A percentile compares a stretch with the other conserved stretches of the same genome.
Conservation (phyloP, 2,797 vertebrate genomes). For the Mus spretus region DNA sequence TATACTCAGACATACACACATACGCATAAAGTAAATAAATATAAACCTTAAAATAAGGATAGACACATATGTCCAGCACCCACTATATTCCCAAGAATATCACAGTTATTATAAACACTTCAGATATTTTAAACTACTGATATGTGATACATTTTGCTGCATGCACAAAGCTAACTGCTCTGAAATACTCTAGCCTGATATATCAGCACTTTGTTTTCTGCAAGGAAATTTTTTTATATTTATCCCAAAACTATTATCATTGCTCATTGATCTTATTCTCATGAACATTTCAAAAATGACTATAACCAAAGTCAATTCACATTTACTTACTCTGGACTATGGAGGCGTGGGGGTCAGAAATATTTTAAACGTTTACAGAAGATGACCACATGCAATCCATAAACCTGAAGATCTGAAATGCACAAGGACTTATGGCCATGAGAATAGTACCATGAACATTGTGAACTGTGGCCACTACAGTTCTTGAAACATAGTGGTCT, state of each 20-base stretch:
- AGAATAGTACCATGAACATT: fast-evolving
- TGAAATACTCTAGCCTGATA: not conserved
- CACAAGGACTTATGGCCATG: not conserved
- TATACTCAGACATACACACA: not conserved
- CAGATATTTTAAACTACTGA: not conserved
- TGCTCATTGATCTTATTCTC: not conserved
- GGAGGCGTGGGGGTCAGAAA: not conserved
- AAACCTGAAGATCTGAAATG: not conserved
- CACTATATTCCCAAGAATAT: not conserved
- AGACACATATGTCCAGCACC: not conserved
- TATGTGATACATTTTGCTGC: fast-evolving
- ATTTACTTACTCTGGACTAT: not conserved
- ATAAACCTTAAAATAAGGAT: not conserved
- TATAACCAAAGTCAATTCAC: not conserved
- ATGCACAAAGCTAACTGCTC: not conserved
- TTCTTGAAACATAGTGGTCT: not conserved
- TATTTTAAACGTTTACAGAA: not conserved
- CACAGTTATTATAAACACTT: too few relatives aligned
- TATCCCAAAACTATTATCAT: not conserved
- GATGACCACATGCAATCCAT: not conserved
- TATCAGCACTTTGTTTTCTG: not conserved
- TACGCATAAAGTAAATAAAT: not conserved
- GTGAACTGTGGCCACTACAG: not conserved
- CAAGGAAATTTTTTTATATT: not conserved
- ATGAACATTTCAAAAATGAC: not conserved